A percentile compares a stretch with the other conserved stretches of the same genome.
Conservation (phyloP, 2,113 vertebrate species). For the Ursus arctos region DNA sequence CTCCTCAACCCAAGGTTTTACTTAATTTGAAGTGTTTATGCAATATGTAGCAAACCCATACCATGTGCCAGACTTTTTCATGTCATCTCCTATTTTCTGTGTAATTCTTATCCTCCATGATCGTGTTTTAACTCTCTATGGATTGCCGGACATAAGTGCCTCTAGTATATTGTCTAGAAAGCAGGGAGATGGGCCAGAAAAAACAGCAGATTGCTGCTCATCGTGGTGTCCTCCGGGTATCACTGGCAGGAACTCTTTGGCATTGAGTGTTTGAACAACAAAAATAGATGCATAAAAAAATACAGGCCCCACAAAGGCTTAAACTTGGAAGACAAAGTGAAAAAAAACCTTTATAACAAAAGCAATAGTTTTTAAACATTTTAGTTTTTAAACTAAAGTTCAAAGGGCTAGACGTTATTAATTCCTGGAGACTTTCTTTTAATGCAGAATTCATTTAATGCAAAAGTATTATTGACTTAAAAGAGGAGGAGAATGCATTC, state of each 20-base stretch:
- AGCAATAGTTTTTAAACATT: not conserved
- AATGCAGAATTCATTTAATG: constrained; percentile 28
- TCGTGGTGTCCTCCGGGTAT: not conserved
- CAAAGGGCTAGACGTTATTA: not conserved
- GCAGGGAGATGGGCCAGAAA: not conserved
- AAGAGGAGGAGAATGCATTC: not conserved
- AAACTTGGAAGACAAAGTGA: not conserved
- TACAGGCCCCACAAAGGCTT: not conserved
- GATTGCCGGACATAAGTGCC: not conserved
- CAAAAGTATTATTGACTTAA: not conserved
- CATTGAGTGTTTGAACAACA: not conserved
- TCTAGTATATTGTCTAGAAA: not conserved
- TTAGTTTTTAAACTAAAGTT: not conserved
- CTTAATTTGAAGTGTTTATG: constrained; percentile 11
- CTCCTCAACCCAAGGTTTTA: not conserved
- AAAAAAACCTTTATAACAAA: not conserved
- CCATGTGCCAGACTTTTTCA: not conserved
- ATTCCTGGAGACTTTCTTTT: constrained; percentile 9
- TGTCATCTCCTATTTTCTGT: not conserved
- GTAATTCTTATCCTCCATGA: not conserved
- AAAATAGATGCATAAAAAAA: not conserved
- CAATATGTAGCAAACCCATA: not conserved
- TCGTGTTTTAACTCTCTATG: not conserved
- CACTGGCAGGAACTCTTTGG: not conserved
- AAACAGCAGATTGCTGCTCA: not conserved